Conservation (phyloP, 2,888 invertebrate genomes). For the Cheilosia urbana region DNA sequence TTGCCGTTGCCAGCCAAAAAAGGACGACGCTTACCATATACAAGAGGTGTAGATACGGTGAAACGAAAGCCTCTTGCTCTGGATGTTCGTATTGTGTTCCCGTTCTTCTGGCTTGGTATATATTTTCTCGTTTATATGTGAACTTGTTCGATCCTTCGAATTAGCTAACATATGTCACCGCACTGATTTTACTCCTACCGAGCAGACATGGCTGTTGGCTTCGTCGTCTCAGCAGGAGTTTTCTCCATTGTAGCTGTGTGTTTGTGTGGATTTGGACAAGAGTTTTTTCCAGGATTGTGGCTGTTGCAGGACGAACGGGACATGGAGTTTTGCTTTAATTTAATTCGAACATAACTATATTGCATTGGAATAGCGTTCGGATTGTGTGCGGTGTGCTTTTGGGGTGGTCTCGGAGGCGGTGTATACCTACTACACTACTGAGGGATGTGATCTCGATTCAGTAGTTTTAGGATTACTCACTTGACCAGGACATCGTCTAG, state of each 20-base stretch:
- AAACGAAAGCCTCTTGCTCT: slow-evolving; percentile 52
- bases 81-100: slow-evolving; percentile 38
- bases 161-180: slow-evolving; percentile 76
- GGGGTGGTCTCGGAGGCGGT: neutral
- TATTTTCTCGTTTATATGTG: slow-evolving; percentile 22
- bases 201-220: slow-evolving; percentile 66
- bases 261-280: slow-evolving; percentile 30
- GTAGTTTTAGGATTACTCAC: slow-evolving; percentile 70
- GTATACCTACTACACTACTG: slow-evolving; percentile 18
- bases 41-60: slow-evolving; percentile 12
- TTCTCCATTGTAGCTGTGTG: slow-evolving; percentile 3
- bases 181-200: slow-evolving; percentile 72
- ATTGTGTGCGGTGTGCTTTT: slow-evolving; percentile 36
- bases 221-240: slow-evolving; percentile 68
- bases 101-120: neutral
- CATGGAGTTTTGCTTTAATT: slow-evolving; percentile 53
- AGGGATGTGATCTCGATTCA: slow-evolving; percentile 54
- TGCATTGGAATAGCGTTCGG: slow-evolving; percentile 62
- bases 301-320: neutral
- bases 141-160: slow-evolving; percentile 71
- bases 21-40: slow-evolving; percentile 30
- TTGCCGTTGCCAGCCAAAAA: slow-evolving; percentile 35
- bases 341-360: slow-evolving; percentile 74
- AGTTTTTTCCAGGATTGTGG: slow-evolving; percentile 61
- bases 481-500: slow-evolving; percentile 65